phyloP scores from a whole-genome alignment of 2,113 vertebrate species.

The Campylomormyrus numenius region DNA sequence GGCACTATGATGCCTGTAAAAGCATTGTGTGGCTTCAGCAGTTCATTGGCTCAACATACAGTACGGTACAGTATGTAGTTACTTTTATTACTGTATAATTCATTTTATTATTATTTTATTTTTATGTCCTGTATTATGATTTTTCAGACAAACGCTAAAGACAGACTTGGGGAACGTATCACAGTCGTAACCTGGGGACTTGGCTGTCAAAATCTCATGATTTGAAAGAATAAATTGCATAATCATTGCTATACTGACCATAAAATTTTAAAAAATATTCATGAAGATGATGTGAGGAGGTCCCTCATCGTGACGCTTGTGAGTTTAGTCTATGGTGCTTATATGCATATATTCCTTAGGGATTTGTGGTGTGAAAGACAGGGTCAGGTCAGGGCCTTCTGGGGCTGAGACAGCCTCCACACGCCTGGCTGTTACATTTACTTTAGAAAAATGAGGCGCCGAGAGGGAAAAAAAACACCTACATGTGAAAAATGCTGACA shows the following conservation, averaged over 20 bases:
- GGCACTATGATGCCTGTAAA: background rate
- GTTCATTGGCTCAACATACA: background rate
- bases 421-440: background rate
- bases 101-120: background rate
- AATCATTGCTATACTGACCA: background rate
- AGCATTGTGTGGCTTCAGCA: background rate
- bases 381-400: background rate
- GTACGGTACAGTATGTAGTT: background rate
- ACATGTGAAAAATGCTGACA: background rate
- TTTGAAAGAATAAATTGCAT: background rate
- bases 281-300: background rate
- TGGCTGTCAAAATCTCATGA: background rate
- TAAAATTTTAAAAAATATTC: background rate
- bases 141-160: background rate
- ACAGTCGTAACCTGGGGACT: background rate
- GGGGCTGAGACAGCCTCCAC: background rate
- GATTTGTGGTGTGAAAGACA: background rate
- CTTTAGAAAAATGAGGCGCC: background rate
- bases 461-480: background rate
- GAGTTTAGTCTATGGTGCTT: background rate
- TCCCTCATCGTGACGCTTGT: background rate
- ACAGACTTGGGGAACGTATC: background rate
- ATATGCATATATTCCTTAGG: background rate
- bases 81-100: background rate
- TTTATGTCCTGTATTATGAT: background rate